Percentiles rank a stretch among this genome's conserved stretches.
phyloP scores from a whole-genome alignment of 2,888 invertebrate species.

The Petrolisthes cinctipes region DNA sequence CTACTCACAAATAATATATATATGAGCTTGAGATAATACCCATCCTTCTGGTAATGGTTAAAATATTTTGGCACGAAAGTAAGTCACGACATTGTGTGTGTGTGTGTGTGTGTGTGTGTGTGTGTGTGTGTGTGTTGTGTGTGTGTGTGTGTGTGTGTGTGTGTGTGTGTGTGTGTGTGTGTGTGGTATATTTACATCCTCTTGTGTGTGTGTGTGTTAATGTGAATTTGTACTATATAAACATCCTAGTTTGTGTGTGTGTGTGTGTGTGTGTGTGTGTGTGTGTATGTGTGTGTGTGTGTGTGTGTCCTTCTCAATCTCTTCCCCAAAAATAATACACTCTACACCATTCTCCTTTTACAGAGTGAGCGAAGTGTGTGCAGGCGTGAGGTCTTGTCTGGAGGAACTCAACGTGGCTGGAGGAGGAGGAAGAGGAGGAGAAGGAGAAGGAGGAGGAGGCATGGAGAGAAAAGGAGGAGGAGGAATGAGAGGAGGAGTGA shows the following conservation, averaged over 20 bases:
- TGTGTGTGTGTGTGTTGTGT: background rate
- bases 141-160: slow-evolving; percentile 1
- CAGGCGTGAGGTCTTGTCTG: slow-evolving; percentile 43
- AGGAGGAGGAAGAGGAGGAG: background rate
- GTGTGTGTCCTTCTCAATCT: no score
- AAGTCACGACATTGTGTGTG: no score
- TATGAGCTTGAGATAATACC: no score
- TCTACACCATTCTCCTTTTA: background rate
- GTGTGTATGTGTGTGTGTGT: background rate
- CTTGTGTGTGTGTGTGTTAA: background rate
- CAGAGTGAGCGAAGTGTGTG: slow-evolving; percentile 54
- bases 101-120: no score
- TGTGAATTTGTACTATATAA: background rate
- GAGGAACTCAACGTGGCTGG: slow-evolving; percentile 30
- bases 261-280: background rate
- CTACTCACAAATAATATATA: no score
- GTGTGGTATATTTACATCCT: background rate
- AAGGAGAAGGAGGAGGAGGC: slow-evolving; percentile 14
- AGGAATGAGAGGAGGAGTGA: background rate
- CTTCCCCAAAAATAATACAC: no score
- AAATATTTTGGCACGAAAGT: no score
- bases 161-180: background rate
- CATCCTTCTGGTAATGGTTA: no score
- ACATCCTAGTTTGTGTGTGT: background rate
- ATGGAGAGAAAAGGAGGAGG: background rate